Evolutionary conservation across 2,113 vertebrate genomes (phyloP).

Genomic region (Paracanthobrama guichenoti): DNA sequence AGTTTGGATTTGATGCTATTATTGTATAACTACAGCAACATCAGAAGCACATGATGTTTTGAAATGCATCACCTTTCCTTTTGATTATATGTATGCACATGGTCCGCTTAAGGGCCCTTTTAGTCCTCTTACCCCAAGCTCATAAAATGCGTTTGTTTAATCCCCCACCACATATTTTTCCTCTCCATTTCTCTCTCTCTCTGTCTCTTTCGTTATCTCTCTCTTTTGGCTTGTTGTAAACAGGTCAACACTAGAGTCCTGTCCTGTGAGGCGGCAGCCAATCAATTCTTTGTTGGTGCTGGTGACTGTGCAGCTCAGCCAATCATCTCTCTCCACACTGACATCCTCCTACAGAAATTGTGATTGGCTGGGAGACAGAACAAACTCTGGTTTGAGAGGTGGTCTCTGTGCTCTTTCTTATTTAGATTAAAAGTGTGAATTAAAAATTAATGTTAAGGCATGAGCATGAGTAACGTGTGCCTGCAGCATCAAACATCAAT

Average conservation of each 20-base stretch:
- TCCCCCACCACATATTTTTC: background rate
- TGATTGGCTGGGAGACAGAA: background rate
- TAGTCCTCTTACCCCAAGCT: constrained; percentile 18
- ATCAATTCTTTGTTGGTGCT: background rate
- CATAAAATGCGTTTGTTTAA: constrained; percentile 39
- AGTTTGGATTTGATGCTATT: background rate
- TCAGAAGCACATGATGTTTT: background rate
- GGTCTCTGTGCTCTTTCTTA: constrained; percentile 2
- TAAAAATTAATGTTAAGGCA: constrained; percentile 30
- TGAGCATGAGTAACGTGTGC: background rate
- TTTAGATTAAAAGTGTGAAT: constrained; percentile 36
- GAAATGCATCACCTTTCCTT: constrained; percentile 1
- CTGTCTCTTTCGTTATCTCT: background rate
- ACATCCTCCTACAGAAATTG: background rate
- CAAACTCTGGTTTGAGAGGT: constrained; percentile 2
- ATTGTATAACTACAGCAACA: background rate
- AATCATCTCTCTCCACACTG: constrained; percentile 10
- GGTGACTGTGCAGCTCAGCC: background rate
- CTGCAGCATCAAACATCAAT: constrained; percentile 37
- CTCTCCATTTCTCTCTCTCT: background rate
- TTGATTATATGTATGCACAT: constrained; percentile 25
- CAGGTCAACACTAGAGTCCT: constrained; percentile 31
- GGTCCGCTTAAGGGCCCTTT: constrained; percentile 4
- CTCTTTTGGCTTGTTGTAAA: constrained; percentile 35
- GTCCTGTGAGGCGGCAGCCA: constrained; percentile 24